Percentiles rank a stretch among this genome's conserved stretches.
These are phyloP conservation scores for Zaprionus inermis DNA, from an alignment of 1,140 invertebrate species.

Conservation along the genomic window DNA sequence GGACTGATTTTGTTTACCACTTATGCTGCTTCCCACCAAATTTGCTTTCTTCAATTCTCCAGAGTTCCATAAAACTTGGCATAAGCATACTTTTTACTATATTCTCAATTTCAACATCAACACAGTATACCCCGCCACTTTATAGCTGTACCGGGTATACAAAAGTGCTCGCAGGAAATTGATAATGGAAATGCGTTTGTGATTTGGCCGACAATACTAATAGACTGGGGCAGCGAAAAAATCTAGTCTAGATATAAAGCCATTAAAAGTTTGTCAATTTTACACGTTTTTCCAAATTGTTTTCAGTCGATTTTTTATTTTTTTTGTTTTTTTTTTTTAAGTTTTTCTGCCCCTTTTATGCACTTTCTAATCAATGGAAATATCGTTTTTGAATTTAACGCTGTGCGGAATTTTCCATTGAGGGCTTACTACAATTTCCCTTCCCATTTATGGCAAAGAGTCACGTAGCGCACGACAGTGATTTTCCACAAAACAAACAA, in stretches of 20 bases:
- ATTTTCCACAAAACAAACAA: not conserved
- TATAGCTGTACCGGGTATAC: not conserved
- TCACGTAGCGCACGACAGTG: not conserved
- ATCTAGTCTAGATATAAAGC: slow-evolving; percentile 34
- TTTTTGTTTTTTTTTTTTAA: not conserved
- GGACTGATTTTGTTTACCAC: not conserved
- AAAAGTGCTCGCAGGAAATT: slow-evolving; percentile 29
- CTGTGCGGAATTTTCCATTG: not conserved
- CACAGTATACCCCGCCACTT: not conserved
- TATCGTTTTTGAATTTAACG: slow-evolving; percentile 10
- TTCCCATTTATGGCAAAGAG: not conserved
- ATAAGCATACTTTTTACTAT: not conserved
- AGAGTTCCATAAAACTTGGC: not conserved
- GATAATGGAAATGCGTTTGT: slow-evolving; percentile 44
- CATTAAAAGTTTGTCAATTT: slow-evolving; percentile 43
- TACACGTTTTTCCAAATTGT: slow-evolving; percentile 17
- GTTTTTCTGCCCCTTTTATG: not conserved
- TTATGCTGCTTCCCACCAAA: not conserved
- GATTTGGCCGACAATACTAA: slow-evolving; percentile 36
- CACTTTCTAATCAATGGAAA: slow-evolving; percentile 17
- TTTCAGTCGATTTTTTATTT: not conserved
- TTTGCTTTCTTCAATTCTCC: not conserved
- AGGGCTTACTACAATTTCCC: not conserved
- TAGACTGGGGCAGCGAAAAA: slow-evolving; percentile 6
- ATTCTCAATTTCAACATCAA: not conserved